Evolutionary conservation across 2,113 vertebrate species (phyloP).

Genomic region (Prolemur simus): DNA sequence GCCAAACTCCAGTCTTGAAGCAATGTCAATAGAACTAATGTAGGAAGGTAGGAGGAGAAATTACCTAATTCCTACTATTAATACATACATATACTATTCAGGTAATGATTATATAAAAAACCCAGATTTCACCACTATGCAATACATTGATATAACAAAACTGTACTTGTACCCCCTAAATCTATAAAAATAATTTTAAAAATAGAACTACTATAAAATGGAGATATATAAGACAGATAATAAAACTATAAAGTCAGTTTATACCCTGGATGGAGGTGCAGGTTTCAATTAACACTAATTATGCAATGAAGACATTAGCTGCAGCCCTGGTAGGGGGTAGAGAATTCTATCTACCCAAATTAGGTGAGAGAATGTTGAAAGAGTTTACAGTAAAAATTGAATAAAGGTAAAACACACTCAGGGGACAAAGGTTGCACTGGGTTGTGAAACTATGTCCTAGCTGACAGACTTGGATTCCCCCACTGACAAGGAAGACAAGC

Average conservation of each 20-base stretch:
- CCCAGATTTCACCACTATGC: too few species aligned
- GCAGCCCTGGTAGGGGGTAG: not conserved
- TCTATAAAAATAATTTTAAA: too few species aligned
- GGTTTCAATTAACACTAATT: constrained; percentile 10
- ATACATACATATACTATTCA: too few species aligned
- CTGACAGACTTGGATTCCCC: not conserved
- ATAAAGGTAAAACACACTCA: not conserved
- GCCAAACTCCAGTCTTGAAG: not conserved
- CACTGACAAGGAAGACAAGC: not conserved
- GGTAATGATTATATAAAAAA: too few species aligned
- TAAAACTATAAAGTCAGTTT: not conserved
- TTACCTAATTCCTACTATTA: too few species aligned
- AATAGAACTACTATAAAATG: not conserved
- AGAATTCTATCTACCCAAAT: not conserved
- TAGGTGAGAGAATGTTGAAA: not conserved
- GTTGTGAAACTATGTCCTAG: not conserved
- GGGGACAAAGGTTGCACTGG: not conserved
- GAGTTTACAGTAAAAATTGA: constrained; percentile 1
- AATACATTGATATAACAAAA: too few species aligned
- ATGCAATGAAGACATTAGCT: not conserved
- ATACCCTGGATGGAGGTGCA: not conserved
- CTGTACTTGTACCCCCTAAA: too few species aligned
- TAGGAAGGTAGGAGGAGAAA: too few species aligned
- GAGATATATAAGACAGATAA: not conserved
- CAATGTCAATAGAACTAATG: not conserved